These are phyloP conservation scores for Agrochola circellaris DNA, from an alignment of 2,888 invertebrate species.

Conservation along the genomic window DNA sequence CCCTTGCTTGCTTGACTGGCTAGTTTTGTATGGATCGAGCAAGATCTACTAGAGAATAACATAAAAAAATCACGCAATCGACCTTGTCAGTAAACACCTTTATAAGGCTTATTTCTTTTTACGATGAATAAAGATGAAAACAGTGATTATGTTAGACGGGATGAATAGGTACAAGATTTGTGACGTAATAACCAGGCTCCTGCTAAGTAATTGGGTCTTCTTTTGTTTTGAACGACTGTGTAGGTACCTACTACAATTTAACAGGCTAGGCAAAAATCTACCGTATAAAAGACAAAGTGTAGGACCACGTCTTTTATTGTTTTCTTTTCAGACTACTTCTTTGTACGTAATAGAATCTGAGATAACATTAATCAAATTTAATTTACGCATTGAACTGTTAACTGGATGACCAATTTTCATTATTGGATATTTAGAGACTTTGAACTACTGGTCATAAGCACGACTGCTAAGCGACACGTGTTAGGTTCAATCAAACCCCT, in stretches of 20 bases:
- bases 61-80: neutral
- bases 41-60: neutral
- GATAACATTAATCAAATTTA: neutral
- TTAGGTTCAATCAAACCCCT: neutral
- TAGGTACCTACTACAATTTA: neutral
- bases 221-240: slow-evolving; percentile 14
- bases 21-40: neutral
- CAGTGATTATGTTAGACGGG: neutral
- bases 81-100: neutral
- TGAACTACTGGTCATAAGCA: neutral
- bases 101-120: slow-evolving; percentile 1
- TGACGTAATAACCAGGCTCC: slow-evolving; percentile 8
- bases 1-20: neutral
- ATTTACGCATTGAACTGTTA: neutral
- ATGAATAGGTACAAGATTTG: slow-evolving; percentile 22
- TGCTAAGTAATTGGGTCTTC: slow-evolving; percentile 20
- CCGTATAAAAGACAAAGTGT: neutral
- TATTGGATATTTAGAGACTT: neutral
- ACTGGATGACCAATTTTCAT: neutral
- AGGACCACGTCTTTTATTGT: neutral
- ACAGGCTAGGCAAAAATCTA: neutral
- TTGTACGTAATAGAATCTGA: neutral
- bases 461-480: neutral
- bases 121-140: slow-evolving; percentile 20
- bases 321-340: neutral